Percentiles rank a stretch among this genome's conserved stretches.
phyloP scores from a whole-genome alignment of 2,797 vertebrate species.

The Micrastur ruficollis region DNA sequence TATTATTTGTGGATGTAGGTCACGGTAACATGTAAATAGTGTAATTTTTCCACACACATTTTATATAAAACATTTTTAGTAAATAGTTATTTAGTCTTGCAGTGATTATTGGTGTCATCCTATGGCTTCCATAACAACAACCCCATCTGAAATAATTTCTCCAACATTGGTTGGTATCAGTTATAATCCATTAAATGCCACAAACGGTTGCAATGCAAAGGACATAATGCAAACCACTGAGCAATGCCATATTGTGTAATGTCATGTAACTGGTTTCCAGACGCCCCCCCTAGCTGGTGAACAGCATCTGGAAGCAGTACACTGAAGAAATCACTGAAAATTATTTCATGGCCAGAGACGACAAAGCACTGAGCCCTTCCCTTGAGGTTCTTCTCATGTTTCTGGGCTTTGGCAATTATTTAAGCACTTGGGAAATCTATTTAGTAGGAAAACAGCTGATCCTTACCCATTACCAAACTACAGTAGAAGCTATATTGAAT shows the following conservation, averaged over 20 bases:
- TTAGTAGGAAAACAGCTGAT: background rate
- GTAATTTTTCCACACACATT: conserved; percentile 31
- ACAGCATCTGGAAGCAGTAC: background rate
- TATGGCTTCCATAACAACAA: background rate
- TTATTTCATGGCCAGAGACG: background rate
- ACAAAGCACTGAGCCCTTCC: background rate
- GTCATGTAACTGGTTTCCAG: background rate
- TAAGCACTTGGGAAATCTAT: background rate
- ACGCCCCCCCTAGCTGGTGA: background rate
- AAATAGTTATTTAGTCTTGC: background rate
- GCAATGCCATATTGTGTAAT: background rate
- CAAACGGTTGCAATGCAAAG: background rate
- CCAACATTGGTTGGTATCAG: background rate
- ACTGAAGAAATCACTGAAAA: background rate
- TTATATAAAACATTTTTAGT: conserved; percentile 38
- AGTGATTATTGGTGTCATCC: background rate
- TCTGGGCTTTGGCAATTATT: background rate
- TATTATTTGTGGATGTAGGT: background rate
- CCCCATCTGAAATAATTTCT: background rate
- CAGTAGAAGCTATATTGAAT: background rate
- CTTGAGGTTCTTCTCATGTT: background rate
- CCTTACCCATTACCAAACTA: background rate
- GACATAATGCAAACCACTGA: background rate
- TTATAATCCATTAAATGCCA: background rate
- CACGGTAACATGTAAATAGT: background rate